Conservation (phyloP, 2,113 vertebrate genomes). For the Lepisosteus osseus region DNA sequence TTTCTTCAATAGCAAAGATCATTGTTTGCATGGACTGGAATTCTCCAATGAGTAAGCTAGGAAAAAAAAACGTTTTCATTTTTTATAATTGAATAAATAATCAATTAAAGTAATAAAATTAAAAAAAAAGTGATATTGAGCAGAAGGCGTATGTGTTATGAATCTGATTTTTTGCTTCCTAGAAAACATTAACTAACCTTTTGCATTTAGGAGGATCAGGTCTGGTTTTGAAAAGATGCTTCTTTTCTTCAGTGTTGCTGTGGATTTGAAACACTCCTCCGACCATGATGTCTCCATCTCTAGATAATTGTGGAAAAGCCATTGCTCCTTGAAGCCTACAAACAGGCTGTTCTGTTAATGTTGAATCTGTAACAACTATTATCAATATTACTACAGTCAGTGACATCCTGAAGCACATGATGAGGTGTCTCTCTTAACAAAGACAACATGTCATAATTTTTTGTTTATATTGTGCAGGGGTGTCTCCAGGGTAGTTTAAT, state of each 20-base stretch:
- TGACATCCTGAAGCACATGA: not conserved
- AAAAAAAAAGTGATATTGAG: no score
- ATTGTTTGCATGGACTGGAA: no score
- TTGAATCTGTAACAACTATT: not conserved
- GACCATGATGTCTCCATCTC: constrained; percentile 2
- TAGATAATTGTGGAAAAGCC: not conserved
- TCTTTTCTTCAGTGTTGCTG: not conserved
- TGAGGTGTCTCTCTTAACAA: not conserved
- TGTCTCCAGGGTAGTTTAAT: not conserved
- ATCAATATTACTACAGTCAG: not conserved
- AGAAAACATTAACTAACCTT: constrained; percentile 2
- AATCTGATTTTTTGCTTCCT: no score
- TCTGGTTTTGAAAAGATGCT: not conserved
- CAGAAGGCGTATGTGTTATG: no score
- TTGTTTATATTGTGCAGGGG: not conserved
- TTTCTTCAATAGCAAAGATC: no score
- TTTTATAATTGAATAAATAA: no score
- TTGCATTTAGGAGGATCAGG: not conserved
- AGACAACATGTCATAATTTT: not conserved
- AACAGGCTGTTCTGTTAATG: not conserved
- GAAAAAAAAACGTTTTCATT: no score
- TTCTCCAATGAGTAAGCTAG: no score
- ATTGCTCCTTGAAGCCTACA: not conserved
- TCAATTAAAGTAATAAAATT: no score
- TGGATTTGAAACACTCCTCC: constrained; percentile 7